Conservation (phyloP, 2,888 invertebrate species). For the Cosmia pyralina region DNA sequence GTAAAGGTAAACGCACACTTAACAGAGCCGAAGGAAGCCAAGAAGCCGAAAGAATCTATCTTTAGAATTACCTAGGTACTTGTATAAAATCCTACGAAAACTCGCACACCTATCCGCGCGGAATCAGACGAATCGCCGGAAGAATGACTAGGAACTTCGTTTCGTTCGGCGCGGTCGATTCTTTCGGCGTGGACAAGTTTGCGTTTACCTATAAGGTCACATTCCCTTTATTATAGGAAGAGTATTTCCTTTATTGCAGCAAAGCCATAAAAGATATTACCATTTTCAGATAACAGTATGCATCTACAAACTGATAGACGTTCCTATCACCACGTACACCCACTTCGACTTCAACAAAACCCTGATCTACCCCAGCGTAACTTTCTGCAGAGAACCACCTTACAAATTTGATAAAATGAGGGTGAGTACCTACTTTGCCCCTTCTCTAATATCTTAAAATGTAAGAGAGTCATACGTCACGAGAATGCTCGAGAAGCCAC, state of each 20-base stretch:
- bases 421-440: conserved; percentile 78
- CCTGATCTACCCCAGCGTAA: conserved; percentile 92
- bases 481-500: background rate
- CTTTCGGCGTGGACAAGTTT: too few species aligned
- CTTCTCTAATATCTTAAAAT: background rate
- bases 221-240: background rate
- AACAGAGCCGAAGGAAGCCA: too few species aligned
- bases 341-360: conserved; percentile 92
- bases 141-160: too few species aligned
- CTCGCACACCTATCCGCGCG: too few species aligned
- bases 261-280: background rate
- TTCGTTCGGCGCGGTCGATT: too few species aligned
- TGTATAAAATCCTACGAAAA: too few species aligned
- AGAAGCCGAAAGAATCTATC: too few species aligned
- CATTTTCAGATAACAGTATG: conserved; percentile 89
- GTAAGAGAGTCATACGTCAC: background rate
- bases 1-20: too few species aligned
- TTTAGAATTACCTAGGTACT: too few species aligned
- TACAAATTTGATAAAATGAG: conserved; percentile 90
- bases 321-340: conserved; percentile 92
- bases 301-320: conserved; percentile 90
- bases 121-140: too few species aligned
- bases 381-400: conserved; percentile 92
- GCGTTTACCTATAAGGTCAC: background rate
- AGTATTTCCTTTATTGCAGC: too few species aligned